These are phyloP conservation scores for Sycophila sp. DNA, from an alignment of 1,140 invertebrate genomes.

Conservation along the genomic window DNA sequence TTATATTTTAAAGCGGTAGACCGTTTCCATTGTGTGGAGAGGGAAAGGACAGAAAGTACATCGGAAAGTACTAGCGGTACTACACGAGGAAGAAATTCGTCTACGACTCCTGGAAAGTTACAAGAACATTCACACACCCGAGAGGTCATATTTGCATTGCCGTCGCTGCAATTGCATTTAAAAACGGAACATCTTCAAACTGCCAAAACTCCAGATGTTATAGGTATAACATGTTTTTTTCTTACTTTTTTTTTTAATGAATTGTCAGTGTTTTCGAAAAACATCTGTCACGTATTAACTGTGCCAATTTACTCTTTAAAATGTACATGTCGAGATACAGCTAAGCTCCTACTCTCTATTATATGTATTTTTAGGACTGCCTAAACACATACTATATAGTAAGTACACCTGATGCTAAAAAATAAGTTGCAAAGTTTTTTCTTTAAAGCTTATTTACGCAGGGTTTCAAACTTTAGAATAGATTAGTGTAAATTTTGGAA, in stretches of 20 bases:
- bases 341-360: slow-evolving; percentile 53
- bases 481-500: no score
- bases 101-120: slow-evolving; percentile 69
- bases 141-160: slow-evolving; percentile 95
- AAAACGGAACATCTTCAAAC: slow-evolving; percentile 92
- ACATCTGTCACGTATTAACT: no score
- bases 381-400: slow-evolving; percentile 64
- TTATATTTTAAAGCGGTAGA: slow-evolving; percentile 78
- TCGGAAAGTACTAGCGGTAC: slow-evolving; percentile 53
- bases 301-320: no score
- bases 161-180: slow-evolving; percentile 89
- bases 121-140: slow-evolving; percentile 88
- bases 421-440: no score
- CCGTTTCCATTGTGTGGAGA: slow-evolving; percentile 86
- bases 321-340: no score
- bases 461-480: no score
- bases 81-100: slow-evolving; percentile 61
- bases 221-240: slow-evolving; percentile 65
- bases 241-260: no score
- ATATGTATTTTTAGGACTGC: slow-evolving; percentile 62
- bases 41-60: slow-evolving; percentile 69
- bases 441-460: no score
- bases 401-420: no score
- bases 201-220: slow-evolving; percentile 75
- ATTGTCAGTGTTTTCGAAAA: no score